Percentiles rank a stretch among this genome's conserved stretches.
Evolutionary conservation across 2,113 vertebrate species (phyloP).

Genomic region (Hemicordylus capensis): DNA sequence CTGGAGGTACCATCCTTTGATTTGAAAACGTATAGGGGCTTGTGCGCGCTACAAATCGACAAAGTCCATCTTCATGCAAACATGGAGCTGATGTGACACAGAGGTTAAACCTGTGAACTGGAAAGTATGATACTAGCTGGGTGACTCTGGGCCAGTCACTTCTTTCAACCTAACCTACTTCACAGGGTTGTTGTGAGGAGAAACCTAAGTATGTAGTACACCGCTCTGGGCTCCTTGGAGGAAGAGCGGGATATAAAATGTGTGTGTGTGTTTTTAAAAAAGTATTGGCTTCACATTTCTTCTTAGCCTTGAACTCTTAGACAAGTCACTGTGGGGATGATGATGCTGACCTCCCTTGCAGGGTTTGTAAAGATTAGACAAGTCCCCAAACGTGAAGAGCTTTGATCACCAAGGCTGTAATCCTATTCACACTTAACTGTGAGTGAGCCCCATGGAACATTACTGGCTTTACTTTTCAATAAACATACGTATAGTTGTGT

Average conservation of each 20-base stretch:
- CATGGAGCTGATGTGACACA: background rate
- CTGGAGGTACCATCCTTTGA: background rate
- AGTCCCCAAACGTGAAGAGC: background rate
- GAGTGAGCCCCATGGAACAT: background rate
- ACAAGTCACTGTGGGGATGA: background rate
- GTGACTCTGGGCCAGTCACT: too few relatives aligned
- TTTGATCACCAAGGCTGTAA: background rate
- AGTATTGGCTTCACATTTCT: background rate
- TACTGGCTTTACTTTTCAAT: background rate
- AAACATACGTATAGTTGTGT: background rate
- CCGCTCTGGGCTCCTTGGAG: too few relatives aligned
- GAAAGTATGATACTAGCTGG: too few relatives aligned
- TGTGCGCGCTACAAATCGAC: background rate
- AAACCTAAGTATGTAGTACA: too few relatives aligned
- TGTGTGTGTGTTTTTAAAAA: too few relatives aligned
- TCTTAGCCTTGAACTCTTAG: background rate
- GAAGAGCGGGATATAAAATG: too few relatives aligned
- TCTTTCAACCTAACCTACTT: too few relatives aligned
- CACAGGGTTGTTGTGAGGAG: too few relatives aligned
- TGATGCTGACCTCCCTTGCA: background rate
- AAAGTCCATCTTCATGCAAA: background rate
- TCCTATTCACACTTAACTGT: background rate
- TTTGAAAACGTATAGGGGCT: background rate
- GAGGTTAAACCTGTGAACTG: background rate
- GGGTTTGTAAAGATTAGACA: background rate